Base-by-base conservation (phyloP, 2,797 vertebrate species). In the Crocodylus rhombifer region DNA sequence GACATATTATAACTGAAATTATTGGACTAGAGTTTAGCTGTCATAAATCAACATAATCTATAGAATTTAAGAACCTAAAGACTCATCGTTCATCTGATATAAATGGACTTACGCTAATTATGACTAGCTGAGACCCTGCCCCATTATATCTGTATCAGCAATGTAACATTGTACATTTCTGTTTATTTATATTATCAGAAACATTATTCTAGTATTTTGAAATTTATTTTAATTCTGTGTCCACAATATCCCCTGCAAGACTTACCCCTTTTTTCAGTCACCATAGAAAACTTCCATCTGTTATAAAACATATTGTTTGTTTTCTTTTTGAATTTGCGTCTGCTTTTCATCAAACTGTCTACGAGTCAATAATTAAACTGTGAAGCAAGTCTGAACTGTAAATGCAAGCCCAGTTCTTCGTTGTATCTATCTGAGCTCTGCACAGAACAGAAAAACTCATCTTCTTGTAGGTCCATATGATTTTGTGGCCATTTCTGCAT, bases 161-260 rank as follows among this genome's bases (percentile, higher is more conserved):
- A 23, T 57, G 65, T 7, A 81, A 58, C 61, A 21, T 6, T 2
- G 2, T n/a, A 7, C 51, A 65, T 78, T 73, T 71, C n/a, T 20
- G 14, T 42, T 57, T 58, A 76, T n/a, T 61, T 93, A 5, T 33
- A 23, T 62, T 75, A 84, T 58, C 71, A 33, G 26, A 25, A 92
- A 60, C 26, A 79, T 42, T 64, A 79, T 13, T 6, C 76, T 28
- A 77, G 2, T 55, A 23, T 28, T 14, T 1, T 76, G 28, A 4
- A 51, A n/a, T 73, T 88, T 6, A 10, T 81, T 94, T 94, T 79
- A 87, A 5, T 69, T 84, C 57, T 87, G 64, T 95, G 33, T 25
- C 51, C 42, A 86, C 21, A 36, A 6, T 65, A 9, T 69, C 42
- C 73, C 36, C 23, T 76, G 5, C 5, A 92, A 87, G 58, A 77